These are phyloP conservation scores for Drosophila takahashii DNA, from an alignment of 1,140 invertebrate genomes.

Conservation along the genomic window DNA sequence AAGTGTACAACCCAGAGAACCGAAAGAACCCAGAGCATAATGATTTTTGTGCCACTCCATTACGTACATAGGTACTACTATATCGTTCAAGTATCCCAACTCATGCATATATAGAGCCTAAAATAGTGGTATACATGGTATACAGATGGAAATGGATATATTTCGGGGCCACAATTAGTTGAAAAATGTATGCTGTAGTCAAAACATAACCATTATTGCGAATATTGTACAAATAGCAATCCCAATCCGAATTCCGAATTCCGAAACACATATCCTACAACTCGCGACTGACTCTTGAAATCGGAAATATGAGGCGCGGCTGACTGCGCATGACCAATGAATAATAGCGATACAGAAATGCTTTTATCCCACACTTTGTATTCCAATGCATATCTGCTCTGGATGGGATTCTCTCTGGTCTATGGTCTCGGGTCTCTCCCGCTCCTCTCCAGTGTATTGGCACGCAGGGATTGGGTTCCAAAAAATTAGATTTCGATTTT, in stretches of 20 bases:
- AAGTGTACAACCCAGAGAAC: background rate
- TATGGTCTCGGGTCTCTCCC: background rate
- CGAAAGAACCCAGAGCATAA: background rate
- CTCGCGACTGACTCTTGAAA: conserved; percentile 15
- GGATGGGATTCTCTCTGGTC: too few species aligned
- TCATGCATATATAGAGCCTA: background rate
- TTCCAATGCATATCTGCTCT: conserved; percentile 27
- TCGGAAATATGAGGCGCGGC: conserved; percentile 37
- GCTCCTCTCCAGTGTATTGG: conserved; percentile 8
- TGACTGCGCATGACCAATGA: conserved; percentile 69
- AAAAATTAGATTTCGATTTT: conserved; percentile 1
- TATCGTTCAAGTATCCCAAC: background rate
- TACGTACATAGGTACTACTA: conserved; percentile 1
- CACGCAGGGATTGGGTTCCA: conserved; percentile 10
- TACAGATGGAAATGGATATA: too few species aligned
- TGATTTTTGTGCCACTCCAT: conserved; percentile 4
- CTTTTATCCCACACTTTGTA: conserved; percentile 31
- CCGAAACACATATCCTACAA: conserved; percentile 2
- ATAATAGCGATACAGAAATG: conserved; percentile 74
- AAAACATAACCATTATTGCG: conserved; percentile 30
- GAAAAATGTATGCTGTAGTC: conserved; percentile 16
- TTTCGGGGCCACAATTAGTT: background rate
- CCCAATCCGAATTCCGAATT: too few species aligned
- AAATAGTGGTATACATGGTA: background rate
- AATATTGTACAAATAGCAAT: conserved; percentile 5